Evolutionary conservation across 2,113 vertebrate genomes (phyloP).

Genomic region (Bujurquina vittata): DNA sequence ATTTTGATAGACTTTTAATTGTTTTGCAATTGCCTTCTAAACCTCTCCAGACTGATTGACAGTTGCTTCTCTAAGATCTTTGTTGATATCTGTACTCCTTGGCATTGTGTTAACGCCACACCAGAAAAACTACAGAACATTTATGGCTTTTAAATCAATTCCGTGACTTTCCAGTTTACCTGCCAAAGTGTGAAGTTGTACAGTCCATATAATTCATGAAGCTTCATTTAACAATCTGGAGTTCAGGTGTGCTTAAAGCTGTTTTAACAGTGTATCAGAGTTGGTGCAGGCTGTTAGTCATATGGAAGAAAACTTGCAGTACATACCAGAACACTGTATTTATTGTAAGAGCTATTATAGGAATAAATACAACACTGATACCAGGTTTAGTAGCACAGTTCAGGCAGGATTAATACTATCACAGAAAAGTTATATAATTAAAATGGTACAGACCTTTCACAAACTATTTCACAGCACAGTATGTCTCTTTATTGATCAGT

Average conservation of each 20-base stretch:
- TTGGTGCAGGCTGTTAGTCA: neutral
- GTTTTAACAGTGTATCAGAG: neutral
- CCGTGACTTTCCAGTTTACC: neutral
- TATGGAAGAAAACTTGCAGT: constrained; percentile 42
- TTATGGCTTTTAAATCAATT: neutral
- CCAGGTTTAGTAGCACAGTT: constrained; percentile 60
- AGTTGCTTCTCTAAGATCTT: neutral
- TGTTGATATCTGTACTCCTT: neutral
- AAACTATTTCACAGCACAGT: constrained; percentile 62
- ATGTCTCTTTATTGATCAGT: constrained; percentile 70
- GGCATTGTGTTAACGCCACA: neutral
- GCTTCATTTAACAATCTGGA: neutral
- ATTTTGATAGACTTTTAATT: neutral
- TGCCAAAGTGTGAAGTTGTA: neutral
- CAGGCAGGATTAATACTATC: constrained; percentile 58
- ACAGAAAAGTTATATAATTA: constrained; percentile 50
- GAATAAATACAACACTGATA: constrained; percentile 72
- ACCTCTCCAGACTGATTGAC: neutral
- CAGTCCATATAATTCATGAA: neutral
- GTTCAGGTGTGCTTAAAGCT: neutral
- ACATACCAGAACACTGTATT: constrained; percentile 63
- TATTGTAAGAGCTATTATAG: constrained; percentile 67
- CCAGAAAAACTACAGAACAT: too few relatives aligned
- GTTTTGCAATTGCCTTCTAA: neutral
- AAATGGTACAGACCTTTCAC: constrained; percentile 45